phyloP scores from a whole-genome alignment of 2,888 invertebrate genomes.

The Willowsia nigromaculata region DNA sequence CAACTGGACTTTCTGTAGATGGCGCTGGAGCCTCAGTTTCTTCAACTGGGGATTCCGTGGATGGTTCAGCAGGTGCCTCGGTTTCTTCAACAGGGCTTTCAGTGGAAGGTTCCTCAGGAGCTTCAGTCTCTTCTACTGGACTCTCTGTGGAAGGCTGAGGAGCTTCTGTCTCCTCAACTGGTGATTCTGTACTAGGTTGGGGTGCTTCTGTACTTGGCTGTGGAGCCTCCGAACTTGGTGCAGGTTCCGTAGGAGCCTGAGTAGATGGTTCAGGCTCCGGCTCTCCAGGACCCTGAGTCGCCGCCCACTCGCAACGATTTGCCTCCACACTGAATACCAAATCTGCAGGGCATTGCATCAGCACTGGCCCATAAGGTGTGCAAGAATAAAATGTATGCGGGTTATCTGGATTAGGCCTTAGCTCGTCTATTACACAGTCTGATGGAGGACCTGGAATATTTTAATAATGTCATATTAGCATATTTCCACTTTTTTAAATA shows the following conservation, averaged over 20 bases:
- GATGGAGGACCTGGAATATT: background rate
- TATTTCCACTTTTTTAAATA: background rate
- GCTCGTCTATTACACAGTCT: constrained; percentile 31
- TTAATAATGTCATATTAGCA: background rate
- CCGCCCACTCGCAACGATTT: constrained; percentile 28
- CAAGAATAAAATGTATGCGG: constrained; percentile 26
- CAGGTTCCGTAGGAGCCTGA: background rate
- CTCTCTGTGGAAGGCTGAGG: background rate
- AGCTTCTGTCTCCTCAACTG: background rate
- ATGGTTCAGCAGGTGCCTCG: background rate
- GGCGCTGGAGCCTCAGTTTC: background rate
- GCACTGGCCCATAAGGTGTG: constrained; percentile 28
- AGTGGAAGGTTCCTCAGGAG: background rate
- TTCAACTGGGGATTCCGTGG: background rate
- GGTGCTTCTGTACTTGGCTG: background rate
- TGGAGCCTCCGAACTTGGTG: background rate
- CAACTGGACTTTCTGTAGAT: too few relatives aligned
- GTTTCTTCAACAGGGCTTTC: background rate
- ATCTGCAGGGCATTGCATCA: constrained; percentile 35
- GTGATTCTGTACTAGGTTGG: background rate
- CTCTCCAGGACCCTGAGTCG: background rate
- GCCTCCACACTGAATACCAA: constrained; percentile 14
- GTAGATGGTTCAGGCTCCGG: background rate
- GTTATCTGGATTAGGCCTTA: constrained; percentile 26
- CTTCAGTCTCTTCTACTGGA: background rate